These are phyloP conservation scores for Crenuchus spilurus DNA, from an alignment of 2,797 vertebrate genomes.

Conservation along the genomic window DNA sequence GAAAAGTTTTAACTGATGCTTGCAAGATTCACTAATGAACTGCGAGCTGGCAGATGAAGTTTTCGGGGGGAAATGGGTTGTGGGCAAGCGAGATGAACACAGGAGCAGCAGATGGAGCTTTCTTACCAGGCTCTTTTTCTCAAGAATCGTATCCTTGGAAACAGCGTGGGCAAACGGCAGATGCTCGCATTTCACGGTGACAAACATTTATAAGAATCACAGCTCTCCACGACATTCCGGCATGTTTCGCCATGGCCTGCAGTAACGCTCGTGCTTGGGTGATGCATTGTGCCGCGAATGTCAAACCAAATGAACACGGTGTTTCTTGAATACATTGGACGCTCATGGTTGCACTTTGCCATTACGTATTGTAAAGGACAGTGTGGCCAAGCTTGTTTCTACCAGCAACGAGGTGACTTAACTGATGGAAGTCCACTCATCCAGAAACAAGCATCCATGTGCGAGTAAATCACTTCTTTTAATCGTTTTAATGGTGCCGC, in stretches of 20 bases:
- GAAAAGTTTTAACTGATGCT: conserved; percentile 60
- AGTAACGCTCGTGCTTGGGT: conserved; percentile 33
- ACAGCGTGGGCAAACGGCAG: conserved; percentile 54
- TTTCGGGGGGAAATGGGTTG: conserved; percentile 47
- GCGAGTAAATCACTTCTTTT: conserved; percentile 43
- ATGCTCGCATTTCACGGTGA: conserved; percentile 44
- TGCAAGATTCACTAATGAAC: conserved; percentile 61
- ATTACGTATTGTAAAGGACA: conserved; percentile 33
- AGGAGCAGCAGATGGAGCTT: conserved; percentile 60
- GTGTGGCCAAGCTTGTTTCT: conserved; percentile 20
- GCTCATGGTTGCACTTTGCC: conserved; percentile 34
- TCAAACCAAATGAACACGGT: conserved; percentile 36
- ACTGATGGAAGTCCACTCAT: conserved; percentile 47
- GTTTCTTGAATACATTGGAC: conserved; percentile 17
- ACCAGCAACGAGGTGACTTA: conserved; percentile 43
- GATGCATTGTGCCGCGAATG: conserved; percentile 38
- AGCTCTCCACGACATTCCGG: conserved; percentile 32
- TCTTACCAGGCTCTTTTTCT: conserved; percentile 53
- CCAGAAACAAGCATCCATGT: conserved; percentile 29
- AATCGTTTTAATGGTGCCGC: conserved; percentile 42
- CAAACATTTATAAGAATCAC: conserved; percentile 54
- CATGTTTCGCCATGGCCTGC: conserved; percentile 33
- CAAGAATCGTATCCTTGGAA: conserved; percentile 56
- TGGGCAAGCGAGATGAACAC: conserved; percentile 52
- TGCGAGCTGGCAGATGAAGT: conserved; percentile 51